Percentiles rank a stretch among this genome's conserved stretches.
phyloP scores from a whole-genome alignment of 2,888 invertebrate species.

The Steinernema carpocapsae region DNA sequence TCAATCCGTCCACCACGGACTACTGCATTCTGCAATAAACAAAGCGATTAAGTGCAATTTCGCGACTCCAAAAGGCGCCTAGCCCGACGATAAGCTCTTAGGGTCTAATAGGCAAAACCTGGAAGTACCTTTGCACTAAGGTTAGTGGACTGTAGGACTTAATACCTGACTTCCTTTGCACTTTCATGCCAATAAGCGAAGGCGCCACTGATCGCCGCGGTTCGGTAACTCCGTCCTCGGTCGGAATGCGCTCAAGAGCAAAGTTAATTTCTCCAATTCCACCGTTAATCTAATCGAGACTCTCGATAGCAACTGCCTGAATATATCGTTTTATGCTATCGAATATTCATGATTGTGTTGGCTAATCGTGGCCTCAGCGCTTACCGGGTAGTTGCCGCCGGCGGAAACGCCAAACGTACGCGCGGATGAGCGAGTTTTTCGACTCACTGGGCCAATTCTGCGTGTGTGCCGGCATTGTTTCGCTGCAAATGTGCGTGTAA shows the following conservation, averaged over 20 bases:
- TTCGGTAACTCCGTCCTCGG: background rate
- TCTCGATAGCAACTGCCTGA: constrained; percentile 34
- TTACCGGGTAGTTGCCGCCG: constrained; percentile 14
- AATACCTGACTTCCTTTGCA: constrained; percentile 11
- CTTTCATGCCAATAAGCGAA: constrained; percentile 12
- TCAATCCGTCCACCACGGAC: too few species aligned
- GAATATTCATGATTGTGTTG: constrained; percentile 29
- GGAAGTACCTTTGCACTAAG: too few species aligned
- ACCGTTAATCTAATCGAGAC: constrained; percentile 31
- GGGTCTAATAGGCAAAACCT: too few species aligned
- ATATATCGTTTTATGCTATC: constrained; percentile 30
- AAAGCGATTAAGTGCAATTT: background rate
- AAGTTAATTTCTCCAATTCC: constrained; percentile 31
- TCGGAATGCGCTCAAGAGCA: constrained; percentile 9
- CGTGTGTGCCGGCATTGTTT: constrained; percentile 11
- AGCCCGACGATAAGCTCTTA: too few species aligned
- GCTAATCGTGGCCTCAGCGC: background rate
- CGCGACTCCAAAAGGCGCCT: background rate
- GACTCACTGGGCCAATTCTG: constrained; percentile 7
- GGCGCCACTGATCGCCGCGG: background rate
- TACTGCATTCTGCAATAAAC: too few species aligned
- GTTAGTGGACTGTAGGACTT: background rate
- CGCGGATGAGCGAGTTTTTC: constrained; percentile 33
- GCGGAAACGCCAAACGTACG: background rate
- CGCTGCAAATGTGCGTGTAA: constrained; percentile 30